phyloP scores from a whole-genome alignment of 2,113 vertebrate species.

The Prinia subflava region DNA sequence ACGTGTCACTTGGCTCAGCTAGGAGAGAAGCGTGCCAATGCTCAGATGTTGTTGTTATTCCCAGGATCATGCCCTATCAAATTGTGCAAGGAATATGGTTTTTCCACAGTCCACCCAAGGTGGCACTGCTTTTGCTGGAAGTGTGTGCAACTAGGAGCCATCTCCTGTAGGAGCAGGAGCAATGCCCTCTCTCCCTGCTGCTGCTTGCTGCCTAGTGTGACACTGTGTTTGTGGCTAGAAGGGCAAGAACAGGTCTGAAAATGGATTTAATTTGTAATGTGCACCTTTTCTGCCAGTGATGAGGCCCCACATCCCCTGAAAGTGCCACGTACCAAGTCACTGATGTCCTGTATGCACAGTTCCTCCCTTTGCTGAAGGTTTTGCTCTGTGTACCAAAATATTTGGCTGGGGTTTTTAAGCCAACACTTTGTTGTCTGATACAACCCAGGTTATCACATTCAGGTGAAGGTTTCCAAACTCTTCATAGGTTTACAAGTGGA shows the following conservation, averaged over 20 bases:
- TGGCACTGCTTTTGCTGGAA: neutral
- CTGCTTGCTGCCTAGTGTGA: rapidly evolving
- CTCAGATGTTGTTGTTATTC: neutral
- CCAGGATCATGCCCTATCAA: neutral
- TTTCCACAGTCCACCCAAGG: neutral
- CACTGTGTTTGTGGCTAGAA: neutral
- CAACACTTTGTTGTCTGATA: neutral
- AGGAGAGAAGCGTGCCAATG: neutral
- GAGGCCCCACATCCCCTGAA: neutral
- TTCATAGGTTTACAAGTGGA: neutral
- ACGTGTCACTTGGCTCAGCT: neutral
- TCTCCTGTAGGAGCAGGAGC: neutral
- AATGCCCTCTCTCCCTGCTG: neutral
- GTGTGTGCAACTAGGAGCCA: neutral
- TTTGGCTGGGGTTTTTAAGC: neutral
- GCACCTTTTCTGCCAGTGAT: neutral
- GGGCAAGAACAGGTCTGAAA: neutral
- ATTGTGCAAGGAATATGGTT: neutral
- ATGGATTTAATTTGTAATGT: rapidly evolving
- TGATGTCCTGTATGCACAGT: neutral
- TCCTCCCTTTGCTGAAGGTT: neutral
- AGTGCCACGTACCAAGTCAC: neutral
- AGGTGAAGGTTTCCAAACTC: neutral
- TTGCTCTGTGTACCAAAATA: neutral
- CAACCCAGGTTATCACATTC: neutral